Percentiles rank a stretch among this genome's conserved stretches.
Evolutionary conservation across 2,888 invertebrate species (phyloP).

Genomic region (Brachyptera risi): DNA sequence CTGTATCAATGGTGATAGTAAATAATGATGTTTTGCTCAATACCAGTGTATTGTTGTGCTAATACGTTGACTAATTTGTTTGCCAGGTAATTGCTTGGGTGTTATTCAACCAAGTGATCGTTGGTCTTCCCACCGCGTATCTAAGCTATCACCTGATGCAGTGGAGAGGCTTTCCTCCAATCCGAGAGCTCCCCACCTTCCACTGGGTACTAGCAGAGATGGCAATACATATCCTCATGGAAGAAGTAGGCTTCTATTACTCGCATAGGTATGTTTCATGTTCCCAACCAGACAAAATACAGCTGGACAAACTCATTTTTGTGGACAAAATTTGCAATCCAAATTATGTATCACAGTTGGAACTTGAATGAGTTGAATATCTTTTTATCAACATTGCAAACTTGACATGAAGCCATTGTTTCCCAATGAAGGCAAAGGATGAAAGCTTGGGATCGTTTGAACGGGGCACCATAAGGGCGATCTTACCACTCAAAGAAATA

Average conservation of each 20-base stretch:
- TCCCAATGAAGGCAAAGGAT: too few relatives aligned
- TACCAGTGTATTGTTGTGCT: background rate
- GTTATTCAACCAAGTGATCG: constrained; percentile 67
- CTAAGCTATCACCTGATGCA: constrained; percentile 59
- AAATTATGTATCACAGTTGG: too few relatives aligned
- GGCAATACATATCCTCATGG: constrained; percentile 66
- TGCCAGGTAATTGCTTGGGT: constrained; percentile 62
- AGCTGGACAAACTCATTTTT: background rate
- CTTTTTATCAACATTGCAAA: too few relatives aligned
- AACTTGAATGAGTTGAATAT: too few relatives aligned
- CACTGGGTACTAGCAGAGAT: constrained; percentile 72
- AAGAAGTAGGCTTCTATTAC: constrained; percentile 81
- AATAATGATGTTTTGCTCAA: background rate
- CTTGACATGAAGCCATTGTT: too few relatives aligned
- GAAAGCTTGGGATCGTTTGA: too few relatives aligned
- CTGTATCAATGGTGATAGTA: constrained; percentile 9
- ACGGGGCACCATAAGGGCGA: too few relatives aligned
- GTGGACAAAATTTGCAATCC: too few relatives aligned
- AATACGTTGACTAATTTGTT: background rate
- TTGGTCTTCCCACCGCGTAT: constrained; percentile 61
- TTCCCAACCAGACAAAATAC: background rate
- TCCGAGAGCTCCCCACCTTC: constrained; percentile 69
- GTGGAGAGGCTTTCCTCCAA: constrained; percentile 62
- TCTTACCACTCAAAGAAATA: too few relatives aligned
- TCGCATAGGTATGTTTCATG: constrained; percentile 78